A percentile compares a stretch with the other conserved stretches of the same genome.
Evolutionary conservation across 1,140 invertebrate species (phyloP).

Genomic region (Drusus annulatus): DNA sequence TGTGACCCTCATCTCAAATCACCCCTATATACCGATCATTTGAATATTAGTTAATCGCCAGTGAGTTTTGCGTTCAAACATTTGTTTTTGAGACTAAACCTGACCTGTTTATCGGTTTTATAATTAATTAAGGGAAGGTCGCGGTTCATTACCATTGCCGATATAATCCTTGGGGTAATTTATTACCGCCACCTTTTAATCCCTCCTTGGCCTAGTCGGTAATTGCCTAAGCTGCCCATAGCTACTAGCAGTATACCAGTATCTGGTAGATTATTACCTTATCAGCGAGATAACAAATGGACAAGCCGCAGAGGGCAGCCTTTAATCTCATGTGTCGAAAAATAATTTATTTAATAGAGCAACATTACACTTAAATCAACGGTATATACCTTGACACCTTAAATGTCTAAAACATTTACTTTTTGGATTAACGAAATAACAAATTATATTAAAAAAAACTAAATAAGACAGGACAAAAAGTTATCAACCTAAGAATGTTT

Average conservation of each 20-base stretch:
- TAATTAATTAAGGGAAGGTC: constrained; percentile 25
- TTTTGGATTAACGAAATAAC: no score
- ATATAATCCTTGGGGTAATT: constrained; percentile 18
- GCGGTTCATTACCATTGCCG: constrained; percentile 21
- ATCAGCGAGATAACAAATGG: constrained; percentile 4
- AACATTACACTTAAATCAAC: no score
- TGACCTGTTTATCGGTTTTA: constrained; percentile 27
- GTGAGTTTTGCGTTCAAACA: background rate
- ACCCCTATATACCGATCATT: background rate
- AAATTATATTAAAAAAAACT: no score
- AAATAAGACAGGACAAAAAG: no score
- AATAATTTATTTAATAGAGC: no score
- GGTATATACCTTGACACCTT: no score
- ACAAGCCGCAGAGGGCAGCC: background rate
- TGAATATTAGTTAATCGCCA: background rate
- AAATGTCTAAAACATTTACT: no score
- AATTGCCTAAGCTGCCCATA: no score
- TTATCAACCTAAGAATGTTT: no score
- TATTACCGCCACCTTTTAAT: constrained; percentile 26
- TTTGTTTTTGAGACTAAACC: background rate
- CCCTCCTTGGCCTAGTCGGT: background rate
- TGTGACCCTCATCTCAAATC: background rate
- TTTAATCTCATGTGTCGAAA: no score
- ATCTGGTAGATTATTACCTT: background rate
- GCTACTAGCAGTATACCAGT: no score